These are phyloP conservation scores for Epirrhoe tristata DNA, from an alignment of 2,888 invertebrate genomes.

Conservation along the genomic window DNA sequence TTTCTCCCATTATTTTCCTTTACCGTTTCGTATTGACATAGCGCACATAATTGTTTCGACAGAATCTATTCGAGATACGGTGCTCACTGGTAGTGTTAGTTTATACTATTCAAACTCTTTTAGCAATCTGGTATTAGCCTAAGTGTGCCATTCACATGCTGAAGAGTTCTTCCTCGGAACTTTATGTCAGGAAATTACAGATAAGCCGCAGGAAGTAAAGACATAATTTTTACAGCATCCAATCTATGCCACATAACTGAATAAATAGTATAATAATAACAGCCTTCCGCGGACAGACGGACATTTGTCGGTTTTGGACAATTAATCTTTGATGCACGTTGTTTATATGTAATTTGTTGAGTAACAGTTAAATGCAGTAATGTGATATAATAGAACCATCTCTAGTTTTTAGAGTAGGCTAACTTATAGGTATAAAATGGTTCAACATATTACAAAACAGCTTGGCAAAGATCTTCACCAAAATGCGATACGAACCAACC, in stretches of 20 bases:
- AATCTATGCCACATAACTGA: slow-evolving; percentile 14
- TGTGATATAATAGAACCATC: slow-evolving; percentile 6
- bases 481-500: too few relatives aligned
- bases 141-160: background rate
- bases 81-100: too few relatives aligned
- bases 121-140: too few relatives aligned
- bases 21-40: too few relatives aligned
- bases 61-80: too few relatives aligned
- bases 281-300: slow-evolving; percentile 15
- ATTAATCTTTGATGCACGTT: slow-evolving; percentile 33
- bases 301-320: slow-evolving; percentile 33
- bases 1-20: too few relatives aligned
- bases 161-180: slow-evolving; percentile 12
- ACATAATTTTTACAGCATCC: slow-evolving; percentile 16
- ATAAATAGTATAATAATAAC: slow-evolving; percentile 26
- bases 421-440: background rate
- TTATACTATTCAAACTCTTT: too few relatives aligned
- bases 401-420: background rate
- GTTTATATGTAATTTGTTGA: slow-evolving; percentile 15
- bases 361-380: slow-evolving; percentile 6
- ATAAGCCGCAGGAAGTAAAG: slow-evolving; percentile 16
- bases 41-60: too few relatives aligned
- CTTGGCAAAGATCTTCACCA: too few relatives aligned
- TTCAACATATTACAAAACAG: too few relatives aligned
- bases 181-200: slow-evolving; percentile 5